A percentile compares a stretch with the other conserved stretches of the same genome.
phyloP scores from a whole-genome alignment of 2,797 vertebrate genomes.

The Gallinago solitaria region DNA sequence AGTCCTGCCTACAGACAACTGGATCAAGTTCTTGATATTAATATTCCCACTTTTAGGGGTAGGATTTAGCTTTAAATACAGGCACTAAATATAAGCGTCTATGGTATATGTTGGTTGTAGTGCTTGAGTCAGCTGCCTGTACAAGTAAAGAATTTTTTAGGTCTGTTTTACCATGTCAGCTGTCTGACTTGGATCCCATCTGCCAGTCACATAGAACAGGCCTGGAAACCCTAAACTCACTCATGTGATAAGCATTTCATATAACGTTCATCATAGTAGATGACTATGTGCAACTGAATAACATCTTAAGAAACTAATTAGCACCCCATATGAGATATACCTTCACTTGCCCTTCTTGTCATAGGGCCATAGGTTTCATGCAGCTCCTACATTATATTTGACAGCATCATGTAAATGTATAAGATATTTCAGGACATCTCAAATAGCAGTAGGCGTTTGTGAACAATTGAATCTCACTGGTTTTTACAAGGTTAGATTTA shows the following conservation, averaged over 20 bases:
- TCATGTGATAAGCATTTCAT: not conserved
- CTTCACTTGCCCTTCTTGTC: not conserved
- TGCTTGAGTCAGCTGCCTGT: not conserved
- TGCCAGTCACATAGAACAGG: not conserved
- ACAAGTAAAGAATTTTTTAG: not conserved
- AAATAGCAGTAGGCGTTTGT: not conserved
- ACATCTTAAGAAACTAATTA: not conserved
- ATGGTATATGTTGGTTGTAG: too few species aligned
- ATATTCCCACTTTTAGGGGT: not conserved
- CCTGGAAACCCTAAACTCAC: not conserved
- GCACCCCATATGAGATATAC: not conserved
- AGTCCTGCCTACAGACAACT: not conserved
- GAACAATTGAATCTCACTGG: not conserved
- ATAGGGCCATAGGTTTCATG: not conserved
- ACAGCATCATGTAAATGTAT: not conserved
- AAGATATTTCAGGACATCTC: not conserved
- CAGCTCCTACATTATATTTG: not conserved
- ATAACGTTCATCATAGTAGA: not conserved
- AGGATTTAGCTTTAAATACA: not conserved
- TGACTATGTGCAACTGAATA: not conserved
- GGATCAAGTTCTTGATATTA: not conserved
- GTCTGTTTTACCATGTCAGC: not conserved
- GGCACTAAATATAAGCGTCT: not conserved
- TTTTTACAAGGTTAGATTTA: not conserved
- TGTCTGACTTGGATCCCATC: not conserved